These are phyloP conservation scores for Salarias fasciatus DNA, from an alignment of 2,797 vertebrate genomes.

Conservation along the genomic window DNA sequence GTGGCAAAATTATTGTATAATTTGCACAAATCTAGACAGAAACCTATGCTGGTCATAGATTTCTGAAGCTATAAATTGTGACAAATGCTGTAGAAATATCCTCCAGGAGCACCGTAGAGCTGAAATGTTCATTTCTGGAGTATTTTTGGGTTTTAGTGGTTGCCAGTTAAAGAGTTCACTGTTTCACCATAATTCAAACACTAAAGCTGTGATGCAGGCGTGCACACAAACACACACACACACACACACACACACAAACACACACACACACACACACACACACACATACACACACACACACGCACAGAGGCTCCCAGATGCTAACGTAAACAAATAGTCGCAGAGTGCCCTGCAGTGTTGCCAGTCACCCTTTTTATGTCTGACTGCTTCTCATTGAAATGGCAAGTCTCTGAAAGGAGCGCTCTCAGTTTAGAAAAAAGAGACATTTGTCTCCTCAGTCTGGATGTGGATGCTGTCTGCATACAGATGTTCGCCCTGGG, in stretches of 20 bases:
- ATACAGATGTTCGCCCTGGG: constrained; percentile 67
- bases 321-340: constrained; percentile 42
- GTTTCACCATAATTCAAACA: too few relatives aligned
- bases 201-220: background rate
- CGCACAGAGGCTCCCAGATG: constrained; percentile 21
- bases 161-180: too few relatives aligned
- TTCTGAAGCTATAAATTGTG: too few relatives aligned
- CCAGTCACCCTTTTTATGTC: constrained; percentile 53
- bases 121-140: too few relatives aligned
- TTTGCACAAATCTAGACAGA: too few relatives aligned
- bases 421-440: constrained; percentile 31
- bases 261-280: background rate
- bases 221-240: constrained; percentile 18
- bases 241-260: constrained; percentile 40
- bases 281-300: constrained; percentile 6
- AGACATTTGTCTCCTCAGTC: constrained; percentile 49
- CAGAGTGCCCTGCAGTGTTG: constrained; percentile 39
- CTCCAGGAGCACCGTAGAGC: too few relatives aligned
- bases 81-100: too few relatives aligned
- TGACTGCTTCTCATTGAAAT: constrained; percentile 42
- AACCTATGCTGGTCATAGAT: too few relatives aligned
- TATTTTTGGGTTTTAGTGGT: too few relatives aligned
- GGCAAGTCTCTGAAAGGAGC: constrained; percentile 44
- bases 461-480: constrained; percentile 50
- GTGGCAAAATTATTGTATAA: too few relatives aligned